Evolutionary conservation across 1,140 invertebrate species (phyloP).

Genomic region (Drosophila watanabei): DNA sequence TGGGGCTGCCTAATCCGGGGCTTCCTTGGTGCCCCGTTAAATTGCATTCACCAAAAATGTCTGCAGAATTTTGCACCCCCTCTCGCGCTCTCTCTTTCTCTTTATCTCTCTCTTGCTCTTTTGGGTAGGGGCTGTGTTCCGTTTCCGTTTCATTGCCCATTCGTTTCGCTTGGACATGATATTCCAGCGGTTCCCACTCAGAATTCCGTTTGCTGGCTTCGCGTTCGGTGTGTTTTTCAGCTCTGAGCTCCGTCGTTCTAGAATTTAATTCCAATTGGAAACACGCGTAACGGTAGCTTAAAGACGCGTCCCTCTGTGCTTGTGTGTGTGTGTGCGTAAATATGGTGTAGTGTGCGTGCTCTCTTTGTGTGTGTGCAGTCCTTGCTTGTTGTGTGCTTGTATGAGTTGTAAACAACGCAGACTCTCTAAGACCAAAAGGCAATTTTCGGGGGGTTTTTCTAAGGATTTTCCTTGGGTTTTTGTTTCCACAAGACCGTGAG

Average conservation of each 20-base stretch:
- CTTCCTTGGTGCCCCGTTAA: constrained; percentile 11
- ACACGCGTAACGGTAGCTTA: constrained; percentile 38
- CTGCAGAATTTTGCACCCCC: constrained; percentile 18
- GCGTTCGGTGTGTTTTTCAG: constrained; percentile 67
- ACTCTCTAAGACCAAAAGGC: constrained; percentile 51
- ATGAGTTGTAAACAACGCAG: constrained; percentile 64
- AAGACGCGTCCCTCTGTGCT: constrained; percentile 3
- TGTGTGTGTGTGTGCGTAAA: not conserved
- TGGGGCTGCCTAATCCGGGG: constrained; percentile 36
- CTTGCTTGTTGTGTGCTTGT: constrained; percentile 7
- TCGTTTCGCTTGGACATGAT: constrained; percentile 48
- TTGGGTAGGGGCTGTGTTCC: constrained; percentile 38
- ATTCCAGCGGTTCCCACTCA: constrained; percentile 61
- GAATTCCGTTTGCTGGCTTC: constrained; percentile 73
- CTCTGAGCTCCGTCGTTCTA: constrained; percentile 18
- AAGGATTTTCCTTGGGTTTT: constrained; percentile 9
- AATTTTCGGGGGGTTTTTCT: constrained; percentile 19
- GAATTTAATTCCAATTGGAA: constrained; percentile 59
- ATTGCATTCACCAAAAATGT: constrained; percentile 42
- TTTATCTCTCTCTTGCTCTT: not conserved
- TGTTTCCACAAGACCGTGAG: constrained; percentile 18
- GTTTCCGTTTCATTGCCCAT: constrained; percentile 42
- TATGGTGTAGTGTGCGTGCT: not conserved
- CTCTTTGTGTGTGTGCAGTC: constrained; percentile 26
- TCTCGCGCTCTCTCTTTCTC: not conserved